Conservation (phyloP, 2,888 invertebrate genomes). For the Cyrtodaria siliqua region DNA sequence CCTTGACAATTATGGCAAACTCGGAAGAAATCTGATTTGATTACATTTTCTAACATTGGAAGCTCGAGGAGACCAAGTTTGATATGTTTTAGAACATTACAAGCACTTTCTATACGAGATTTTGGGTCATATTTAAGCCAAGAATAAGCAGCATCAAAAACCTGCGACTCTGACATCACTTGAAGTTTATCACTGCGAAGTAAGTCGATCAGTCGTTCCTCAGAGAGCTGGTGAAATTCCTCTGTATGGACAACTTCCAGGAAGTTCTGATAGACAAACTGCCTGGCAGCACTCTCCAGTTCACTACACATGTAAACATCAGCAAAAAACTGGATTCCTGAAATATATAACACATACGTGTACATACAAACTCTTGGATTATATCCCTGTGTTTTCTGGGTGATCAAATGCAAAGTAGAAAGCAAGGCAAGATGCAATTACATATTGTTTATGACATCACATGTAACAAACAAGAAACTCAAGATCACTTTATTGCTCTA, state of each 20-base stretch:
- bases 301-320: slow-evolving; percentile 84
- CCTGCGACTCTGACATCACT: slow-evolving; percentile 80
- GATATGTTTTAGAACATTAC: slow-evolving; percentile 80
- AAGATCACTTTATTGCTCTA: too few species aligned
- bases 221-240: slow-evolving; percentile 81
- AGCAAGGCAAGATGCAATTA: too few species aligned
- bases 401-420: too few species aligned
- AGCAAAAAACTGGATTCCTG: slow-evolving; percentile 84
- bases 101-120: slow-evolving; percentile 71
- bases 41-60: slow-evolving; percentile 80
- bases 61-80: slow-evolving; percentile 81
- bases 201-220: slow-evolving; percentile 77
- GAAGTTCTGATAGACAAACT: slow-evolving; percentile 83
- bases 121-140: slow-evolving; percentile 81
- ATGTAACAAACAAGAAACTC: too few species aligned
- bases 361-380: too few species aligned
- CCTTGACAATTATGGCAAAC: slow-evolving; percentile 83
- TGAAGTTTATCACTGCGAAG: slow-evolving; percentile 82
- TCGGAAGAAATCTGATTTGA: slow-evolving; percentile 80
- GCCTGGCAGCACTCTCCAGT: slow-evolving; percentile 77
- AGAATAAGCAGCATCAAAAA: slow-evolving; percentile 80
- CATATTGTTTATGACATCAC: too few species aligned
- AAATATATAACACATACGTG: too few species aligned
- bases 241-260: slow-evolving; percentile 82
- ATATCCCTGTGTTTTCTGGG: too few species aligned